Evolutionary conservation across 2,113 vertebrate species (phyloP).

Genomic region (Myotis yumanensis): DNA sequence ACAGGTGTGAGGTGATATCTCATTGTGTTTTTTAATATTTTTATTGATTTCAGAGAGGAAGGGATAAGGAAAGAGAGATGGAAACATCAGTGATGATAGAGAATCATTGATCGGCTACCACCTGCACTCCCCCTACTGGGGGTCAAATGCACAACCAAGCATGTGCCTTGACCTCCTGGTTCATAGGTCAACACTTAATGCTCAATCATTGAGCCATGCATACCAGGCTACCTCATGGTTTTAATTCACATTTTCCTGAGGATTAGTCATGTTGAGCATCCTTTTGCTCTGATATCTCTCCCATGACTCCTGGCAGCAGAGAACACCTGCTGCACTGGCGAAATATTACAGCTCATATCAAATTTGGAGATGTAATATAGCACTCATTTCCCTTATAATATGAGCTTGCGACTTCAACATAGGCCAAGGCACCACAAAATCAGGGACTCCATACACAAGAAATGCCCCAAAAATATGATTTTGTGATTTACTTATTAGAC

Average conservation of each 20-base stretch:
- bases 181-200: too few species aligned
- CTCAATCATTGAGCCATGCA: too few species aligned
- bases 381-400: neutral
- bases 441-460: neutral
- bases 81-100: too few species aligned
- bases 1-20: neutral
- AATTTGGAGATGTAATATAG: fast-evolving
- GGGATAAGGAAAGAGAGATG: too few species aligned
- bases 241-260: neutral
- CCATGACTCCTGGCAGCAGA: neutral
- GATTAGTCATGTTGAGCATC: neutral
- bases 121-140: too few species aligned
- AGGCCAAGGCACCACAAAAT: neutral
- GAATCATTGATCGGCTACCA: too few species aligned
- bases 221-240: neutral
- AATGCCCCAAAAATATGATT: neutral
- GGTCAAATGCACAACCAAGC: too few species aligned
- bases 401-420: neutral
- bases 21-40: too few species aligned
- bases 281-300: neutral
- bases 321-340: neutral
- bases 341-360: neutral
- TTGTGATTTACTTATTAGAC: neutral
- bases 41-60: too few species aligned
- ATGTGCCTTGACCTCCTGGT: too few species aligned